Conservation (phyloP, 2,888 invertebrate species). For the Hirtodrosophila trivittata region DNA sequence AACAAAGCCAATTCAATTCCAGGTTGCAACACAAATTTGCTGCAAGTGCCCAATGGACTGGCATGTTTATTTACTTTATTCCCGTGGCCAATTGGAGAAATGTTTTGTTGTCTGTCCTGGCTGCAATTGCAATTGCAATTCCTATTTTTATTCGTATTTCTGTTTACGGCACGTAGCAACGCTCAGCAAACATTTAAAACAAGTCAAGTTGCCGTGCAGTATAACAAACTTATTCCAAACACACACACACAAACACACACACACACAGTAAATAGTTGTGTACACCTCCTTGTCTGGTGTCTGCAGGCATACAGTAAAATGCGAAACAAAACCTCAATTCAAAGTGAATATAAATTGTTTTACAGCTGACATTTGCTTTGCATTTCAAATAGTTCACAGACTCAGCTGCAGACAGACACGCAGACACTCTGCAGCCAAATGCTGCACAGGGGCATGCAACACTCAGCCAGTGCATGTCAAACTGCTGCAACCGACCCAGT, state of each 20-base stretch:
- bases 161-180: conserved; percentile 73
- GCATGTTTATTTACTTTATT: conserved; percentile 64
- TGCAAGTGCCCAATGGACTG: conserved; percentile 50
- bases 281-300: conserved; percentile 18
- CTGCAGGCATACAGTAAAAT: conserved; percentile 62
- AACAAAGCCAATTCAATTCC: conserved; percentile 21
- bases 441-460: conserved; percentile 6
- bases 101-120: conserved; percentile 16
- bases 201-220: conserved; percentile 66
- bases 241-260: conserved; percentile 20
- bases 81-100: conserved; percentile 58
- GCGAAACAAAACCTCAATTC: conserved; percentile 76
- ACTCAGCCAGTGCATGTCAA: conserved; percentile 11
- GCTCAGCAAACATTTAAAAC: conserved; percentile 76
- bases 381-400: conserved; percentile 70
- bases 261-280: not conserved
- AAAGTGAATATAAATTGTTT: conserved; percentile 80
- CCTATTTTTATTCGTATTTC: conserved; percentile 38
- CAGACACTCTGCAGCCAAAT: conserved; percentile 17
- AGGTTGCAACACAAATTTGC: conserved; percentile 32
- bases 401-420: conserved; percentile 27
- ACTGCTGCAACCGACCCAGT: conserved; percentile 9
- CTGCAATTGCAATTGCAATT: not conserved
- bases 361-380: conserved; percentile 78
- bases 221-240: conserved; percentile 54